phyloP scores from a whole-genome alignment of 2,797 vertebrate genomes.

The Acanthurus leucopareius region DNA sequence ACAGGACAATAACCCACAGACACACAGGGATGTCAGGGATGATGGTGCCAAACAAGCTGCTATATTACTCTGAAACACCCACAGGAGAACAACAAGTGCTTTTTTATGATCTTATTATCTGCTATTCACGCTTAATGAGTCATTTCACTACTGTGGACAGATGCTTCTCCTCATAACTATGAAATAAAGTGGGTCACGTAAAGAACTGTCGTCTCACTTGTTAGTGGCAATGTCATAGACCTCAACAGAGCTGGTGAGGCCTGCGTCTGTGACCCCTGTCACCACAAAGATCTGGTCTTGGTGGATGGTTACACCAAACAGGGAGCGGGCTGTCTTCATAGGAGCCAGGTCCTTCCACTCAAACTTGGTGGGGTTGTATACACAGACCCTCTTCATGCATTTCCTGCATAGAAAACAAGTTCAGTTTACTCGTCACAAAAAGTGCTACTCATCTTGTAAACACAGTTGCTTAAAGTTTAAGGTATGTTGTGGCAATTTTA shows the following conservation, averaged over 20 bases:
- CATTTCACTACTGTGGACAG: conserved; percentile 48
- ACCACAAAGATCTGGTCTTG: conserved; percentile 91
- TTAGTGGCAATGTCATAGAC: conserved; percentile 91
- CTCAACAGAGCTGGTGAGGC: conserved; percentile 91
- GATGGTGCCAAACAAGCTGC: conserved; percentile 30
- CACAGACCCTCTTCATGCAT: conserved; percentile 90
- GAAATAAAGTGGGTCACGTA: conserved; percentile 28
- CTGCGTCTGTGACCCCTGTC: conserved; percentile 92
- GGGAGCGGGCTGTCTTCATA: conserved; percentile 91
- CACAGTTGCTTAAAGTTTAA: neutral
- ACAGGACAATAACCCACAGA: conserved; percentile 39
- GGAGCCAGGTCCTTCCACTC: conserved; percentile 96
- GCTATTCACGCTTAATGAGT: conserved; percentile 29
- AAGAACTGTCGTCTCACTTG: conserved; percentile 82
- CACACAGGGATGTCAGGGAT: conserved; percentile 12
- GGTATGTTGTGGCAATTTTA: no score
- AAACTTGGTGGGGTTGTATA: conserved; percentile 95
- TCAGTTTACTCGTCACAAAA: neutral
- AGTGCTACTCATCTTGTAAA: neutral
- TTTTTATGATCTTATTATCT: conserved; percentile 56
- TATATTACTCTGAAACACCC: conserved; percentile 19
- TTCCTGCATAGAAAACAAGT: conserved; percentile 83
- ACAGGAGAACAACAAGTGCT: neutral
- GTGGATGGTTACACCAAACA: conserved; percentile 91
- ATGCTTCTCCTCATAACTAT: conserved; percentile 12